Conservation (phyloP, 1,140 invertebrate genomes). For the Neomicropteryx cornuta region DNA sequence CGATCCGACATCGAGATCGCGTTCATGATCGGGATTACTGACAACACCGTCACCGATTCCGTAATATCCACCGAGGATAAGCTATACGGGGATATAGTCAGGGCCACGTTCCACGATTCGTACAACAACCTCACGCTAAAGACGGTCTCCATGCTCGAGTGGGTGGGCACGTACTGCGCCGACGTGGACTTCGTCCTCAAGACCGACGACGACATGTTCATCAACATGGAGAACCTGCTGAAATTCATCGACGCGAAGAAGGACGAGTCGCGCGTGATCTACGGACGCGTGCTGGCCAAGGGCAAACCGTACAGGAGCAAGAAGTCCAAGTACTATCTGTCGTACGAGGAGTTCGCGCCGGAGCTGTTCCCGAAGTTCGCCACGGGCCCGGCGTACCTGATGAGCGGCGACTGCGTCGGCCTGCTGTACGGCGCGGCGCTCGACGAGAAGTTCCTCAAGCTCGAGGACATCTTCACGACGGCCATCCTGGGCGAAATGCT, state of each 20-base stretch:
- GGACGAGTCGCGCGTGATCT: constrained; percentile 59
- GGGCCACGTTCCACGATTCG: constrained; percentile 68
- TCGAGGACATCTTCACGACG: constrained; percentile 86
- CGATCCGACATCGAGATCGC: constrained; percentile 62
- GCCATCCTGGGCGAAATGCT: constrained; percentile 71
- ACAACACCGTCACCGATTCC: constrained; percentile 37
- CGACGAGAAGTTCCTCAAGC: constrained; percentile 63
- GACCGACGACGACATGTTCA: constrained; percentile 89
- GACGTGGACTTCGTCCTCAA: constrained; percentile 66
- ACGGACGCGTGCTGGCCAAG: constrained; percentile 67
- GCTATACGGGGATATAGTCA: constrained; percentile 67
- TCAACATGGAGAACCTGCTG: constrained; percentile 68
- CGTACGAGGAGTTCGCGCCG: constrained; percentile 56
- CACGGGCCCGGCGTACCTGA: constrained; percentile 76
- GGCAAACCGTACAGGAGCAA: constrained; percentile 78
- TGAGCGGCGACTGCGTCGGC: constrained; percentile 56
- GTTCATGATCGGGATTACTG: constrained; percentile 63
- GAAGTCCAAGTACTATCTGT: constrained; percentile 78
- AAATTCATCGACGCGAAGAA: constrained; percentile 52
- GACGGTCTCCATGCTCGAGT: constrained; percentile 75
- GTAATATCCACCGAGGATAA: constrained; percentile 51
- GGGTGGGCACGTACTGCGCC: constrained; percentile 69
- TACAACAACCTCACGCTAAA: constrained; percentile 83
- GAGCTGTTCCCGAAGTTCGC: constrained; percentile 71
- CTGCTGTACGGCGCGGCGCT: constrained; percentile 59